These are phyloP conservation scores for Ephestia elutella DNA, from an alignment of 1,140 invertebrate genomes.

Conservation along the genomic window DNA sequence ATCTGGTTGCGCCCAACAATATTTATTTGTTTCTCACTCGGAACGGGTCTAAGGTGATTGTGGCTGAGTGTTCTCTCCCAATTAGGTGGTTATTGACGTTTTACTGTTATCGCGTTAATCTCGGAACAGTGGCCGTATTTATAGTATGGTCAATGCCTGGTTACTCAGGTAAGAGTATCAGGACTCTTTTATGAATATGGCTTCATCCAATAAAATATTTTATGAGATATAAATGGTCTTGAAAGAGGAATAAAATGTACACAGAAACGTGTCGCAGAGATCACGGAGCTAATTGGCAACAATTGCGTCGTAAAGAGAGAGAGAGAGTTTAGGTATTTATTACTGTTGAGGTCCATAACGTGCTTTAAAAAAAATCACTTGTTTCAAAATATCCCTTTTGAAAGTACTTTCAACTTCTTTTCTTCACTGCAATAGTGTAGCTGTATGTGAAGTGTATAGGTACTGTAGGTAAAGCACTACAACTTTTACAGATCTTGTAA, in stretches of 20 bases:
- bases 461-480: no score
- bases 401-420: no score
- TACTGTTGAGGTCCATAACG: no score
- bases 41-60: slow-evolving; percentile 43
- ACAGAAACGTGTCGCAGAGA: no score
- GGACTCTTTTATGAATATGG: not conserved
- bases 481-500: no score
- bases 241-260: no score
- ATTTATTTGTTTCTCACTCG: slow-evolving; percentile 71
- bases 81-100: slow-evolving; percentile 74
- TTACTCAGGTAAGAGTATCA: not conserved
- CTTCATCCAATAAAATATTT: not conserved
- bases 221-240: not conserved
- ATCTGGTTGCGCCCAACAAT: slow-evolving; percentile 68
- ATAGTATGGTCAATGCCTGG: slow-evolving; percentile 31
- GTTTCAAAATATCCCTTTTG: no score
- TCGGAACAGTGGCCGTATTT: slow-evolving; percentile 48
- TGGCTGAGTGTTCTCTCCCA: slow-evolving; percentile 67
- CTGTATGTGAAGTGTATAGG: no score
- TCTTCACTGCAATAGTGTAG: no score
- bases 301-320: not conserved
- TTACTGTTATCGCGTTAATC: slow-evolving; percentile 69
- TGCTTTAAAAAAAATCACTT: no score
- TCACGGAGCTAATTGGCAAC: no score
- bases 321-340: no score